Base-by-base conservation (phyloP, 2,113 vertebrate genomes). In the Seriola quinqueradiata region DNA sequence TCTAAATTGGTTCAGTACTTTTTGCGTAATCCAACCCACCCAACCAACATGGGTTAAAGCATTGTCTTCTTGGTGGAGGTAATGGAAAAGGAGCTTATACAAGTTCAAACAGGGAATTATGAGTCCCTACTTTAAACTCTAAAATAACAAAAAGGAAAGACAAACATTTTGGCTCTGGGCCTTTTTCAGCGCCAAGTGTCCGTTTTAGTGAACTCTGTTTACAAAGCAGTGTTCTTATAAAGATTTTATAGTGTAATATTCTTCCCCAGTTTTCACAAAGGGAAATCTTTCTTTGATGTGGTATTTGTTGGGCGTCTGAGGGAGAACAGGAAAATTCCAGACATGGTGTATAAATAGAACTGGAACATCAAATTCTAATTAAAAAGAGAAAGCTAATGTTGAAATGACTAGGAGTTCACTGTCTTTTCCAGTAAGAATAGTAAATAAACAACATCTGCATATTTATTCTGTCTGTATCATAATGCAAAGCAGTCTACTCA, bases 251-350 rank as follows among this genome's bases (percentile, higher is more conserved):
- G 17, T 40, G 9, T 42, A 21, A 10, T 5, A 50, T 57, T 36
- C 8, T 34, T 54, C 73, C 44, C 46, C 19, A 58, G 1, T 65
- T 55, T 63, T 40, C 25, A 44, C 71, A 68, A 61, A 75, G 23
- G 3, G 3, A 25, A 70, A 5, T 38, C 10, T 52, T 12, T 11
- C 34, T 50, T 59, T 50, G 4, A 75, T 40, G 28, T 25, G 3
- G n/a, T 21, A 16, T 57, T 28, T 64, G 11, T 32, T 9, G 7
- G 9, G 9, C 34, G 13, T 69, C 52, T 66, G 25, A 58, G 25
- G 4, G n/a, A 66, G 10, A 17, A 9, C 40, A 1, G 9, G 5
- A 36, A 44, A 46, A 57, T 55, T 28, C n/a, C 9, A 66, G 16
- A 58, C 11, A 19, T 23, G 64, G n/a, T 16, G 1, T 32, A 44